Conservation (phyloP, 2,113 vertebrate genomes). For the Platycercus adscitus region DNA sequence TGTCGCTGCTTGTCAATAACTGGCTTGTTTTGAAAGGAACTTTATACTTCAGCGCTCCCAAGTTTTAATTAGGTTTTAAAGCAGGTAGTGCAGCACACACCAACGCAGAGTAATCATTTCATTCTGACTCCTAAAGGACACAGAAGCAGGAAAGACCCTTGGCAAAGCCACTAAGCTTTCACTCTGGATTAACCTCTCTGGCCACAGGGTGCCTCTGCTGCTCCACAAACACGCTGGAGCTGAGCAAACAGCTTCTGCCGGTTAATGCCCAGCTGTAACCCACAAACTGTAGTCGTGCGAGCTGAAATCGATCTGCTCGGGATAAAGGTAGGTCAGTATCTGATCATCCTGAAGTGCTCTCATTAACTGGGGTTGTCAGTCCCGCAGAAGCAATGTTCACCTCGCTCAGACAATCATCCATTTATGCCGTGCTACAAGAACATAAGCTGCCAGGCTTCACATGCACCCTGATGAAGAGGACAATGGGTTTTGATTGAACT, state of each 20-base stretch:
- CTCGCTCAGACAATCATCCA: background rate
- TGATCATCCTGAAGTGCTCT: conserved; percentile 12
- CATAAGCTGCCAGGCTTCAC: background rate
- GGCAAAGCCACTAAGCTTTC: background rate
- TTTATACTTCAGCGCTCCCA: background rate
- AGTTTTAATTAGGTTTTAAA: background rate
- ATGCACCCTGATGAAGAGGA: rapidly evolving
- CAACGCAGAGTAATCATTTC: background rate
- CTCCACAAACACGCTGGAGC: conserved; percentile 28
- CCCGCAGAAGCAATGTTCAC: background rate
- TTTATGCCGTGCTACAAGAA: background rate
- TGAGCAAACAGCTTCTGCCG: background rate
- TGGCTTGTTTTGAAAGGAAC: background rate
- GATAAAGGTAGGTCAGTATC: conserved; percentile 31
- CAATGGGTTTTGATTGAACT: background rate
- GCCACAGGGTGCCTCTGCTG: conserved; percentile 69
- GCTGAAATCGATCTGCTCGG: background rate
- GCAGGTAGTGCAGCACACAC: background rate
- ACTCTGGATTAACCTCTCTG: conserved; percentile 55
- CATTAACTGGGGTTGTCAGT: background rate
- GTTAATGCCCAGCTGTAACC: conserved; percentile 49
- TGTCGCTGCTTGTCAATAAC: background rate
- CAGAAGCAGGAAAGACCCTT: background rate
- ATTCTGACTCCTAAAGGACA: background rate
- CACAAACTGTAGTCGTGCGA: background rate